Base-by-base conservation (phyloP, 2,113 vertebrate species). In the Gyps fulvus region DNA sequence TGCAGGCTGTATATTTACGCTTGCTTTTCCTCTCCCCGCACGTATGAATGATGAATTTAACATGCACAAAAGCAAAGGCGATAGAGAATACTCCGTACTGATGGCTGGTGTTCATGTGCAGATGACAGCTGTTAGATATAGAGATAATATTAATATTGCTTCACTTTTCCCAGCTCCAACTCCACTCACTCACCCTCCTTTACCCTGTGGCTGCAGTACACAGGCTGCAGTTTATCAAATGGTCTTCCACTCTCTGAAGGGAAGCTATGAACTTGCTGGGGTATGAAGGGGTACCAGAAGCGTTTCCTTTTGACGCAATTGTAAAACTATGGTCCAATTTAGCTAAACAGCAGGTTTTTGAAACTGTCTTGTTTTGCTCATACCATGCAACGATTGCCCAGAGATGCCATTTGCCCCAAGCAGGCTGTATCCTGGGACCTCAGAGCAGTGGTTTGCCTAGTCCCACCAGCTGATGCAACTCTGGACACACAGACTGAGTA, bases 11-110 rank as follows among this genome's bases (percentile, higher is more conserved):
- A 76, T 71, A 79, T 78, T 89, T 96, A 58, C 13, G 9, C 61
- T 55, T n/a, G 45, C 23, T 47, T 62, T 42, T 66, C 50, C 19
- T 69, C 74, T 83, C 34, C 21, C 85, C 86, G 63, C 76, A 78
- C 15, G 11, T 77, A 58, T 61, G 80, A 97, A 86, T 89, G 82
- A 97, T 83, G 90, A 95, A 96, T 95, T 94, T 97, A 95, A 90
- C 89, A 95, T 62, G 71, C 16, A 81, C 43, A 89, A 97, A 98
- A 97, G 73, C 77, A n/a, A 86, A 97, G 89, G 82, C 34, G 32
- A 94, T 87, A 94, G 83, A 93, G 96, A 93, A 70, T 73, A 63
- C 84, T 96, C 94, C 69, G 88, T 93, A 72, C 62, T 82, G 80
- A 81, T 93, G 87, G 85, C 89, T 97, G 90, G 86, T 88, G 87